phyloP scores from a whole-genome alignment of 2,797 vertebrate species.

The Callimico goeldii region DNA sequence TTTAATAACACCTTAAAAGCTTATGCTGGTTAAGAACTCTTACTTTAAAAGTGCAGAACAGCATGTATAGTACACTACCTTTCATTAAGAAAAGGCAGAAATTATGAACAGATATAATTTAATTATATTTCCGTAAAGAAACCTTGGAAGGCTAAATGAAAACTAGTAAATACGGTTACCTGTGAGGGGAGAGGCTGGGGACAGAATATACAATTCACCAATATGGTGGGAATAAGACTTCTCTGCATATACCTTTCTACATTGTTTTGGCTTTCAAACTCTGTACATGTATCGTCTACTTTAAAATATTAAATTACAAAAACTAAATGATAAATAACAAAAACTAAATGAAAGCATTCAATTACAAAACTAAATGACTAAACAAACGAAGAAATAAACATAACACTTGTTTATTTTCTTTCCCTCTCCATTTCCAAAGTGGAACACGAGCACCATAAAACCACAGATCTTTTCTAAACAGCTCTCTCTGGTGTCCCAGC shows the following conservation, averaged over 20 bases:
- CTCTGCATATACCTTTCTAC: neutral
- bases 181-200: neutral
- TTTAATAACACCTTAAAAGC: neutral
- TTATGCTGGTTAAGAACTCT: neutral
- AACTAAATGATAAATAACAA: neutral
- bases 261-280: neutral
- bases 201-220: neutral
- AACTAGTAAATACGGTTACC: constrained; percentile 5
- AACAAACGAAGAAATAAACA: neutral
- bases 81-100: neutral
- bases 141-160: neutral
- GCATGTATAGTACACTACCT: neutral
- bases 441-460: neutral
- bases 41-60: neutral
- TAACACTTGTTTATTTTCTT: neutral
- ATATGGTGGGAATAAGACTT: neutral
- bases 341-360: neutral
- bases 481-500: neutral
- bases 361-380: neutral
- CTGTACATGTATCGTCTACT: neutral
- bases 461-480: neutral
- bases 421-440: neutral
- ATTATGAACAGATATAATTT: neutral
- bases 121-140: constrained; percentile 9
- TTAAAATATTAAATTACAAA: constrained; percentile 35